A percentile compares a stretch with the other conserved stretches of the same genome.
phyloP scores from a whole-genome alignment of 2,888 invertebrate species.

The Auanema freiburgensis region DNA sequence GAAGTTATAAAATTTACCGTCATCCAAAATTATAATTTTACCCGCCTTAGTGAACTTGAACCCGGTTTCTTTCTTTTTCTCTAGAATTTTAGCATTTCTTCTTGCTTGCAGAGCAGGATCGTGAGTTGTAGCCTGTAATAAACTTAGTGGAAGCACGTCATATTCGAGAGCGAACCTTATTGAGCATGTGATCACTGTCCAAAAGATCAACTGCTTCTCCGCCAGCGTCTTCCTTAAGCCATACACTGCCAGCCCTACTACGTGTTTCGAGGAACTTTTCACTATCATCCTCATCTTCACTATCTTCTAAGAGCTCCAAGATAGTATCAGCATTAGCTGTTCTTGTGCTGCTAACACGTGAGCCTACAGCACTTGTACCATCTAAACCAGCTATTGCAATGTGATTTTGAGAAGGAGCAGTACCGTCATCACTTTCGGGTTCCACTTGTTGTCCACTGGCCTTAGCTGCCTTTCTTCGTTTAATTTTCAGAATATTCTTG shows the following conservation, averaged over 20 bases:
- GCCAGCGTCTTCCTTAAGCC: constrained; percentile 50
- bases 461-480: constrained; percentile 34
- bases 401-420: background rate
- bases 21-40: constrained; percentile 46
- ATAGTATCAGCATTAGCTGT: constrained; percentile 60
- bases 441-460: constrained; percentile 29
- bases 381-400: constrained; percentile 13
- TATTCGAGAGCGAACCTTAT: constrained; percentile 25
- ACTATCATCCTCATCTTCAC: constrained; percentile 32
- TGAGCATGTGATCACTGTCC: constrained; percentile 44
- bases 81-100: constrained; percentile 29
- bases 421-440: constrained; percentile 42
- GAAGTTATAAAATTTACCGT: constrained; percentile 18
- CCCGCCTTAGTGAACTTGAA: constrained; percentile 52
- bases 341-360: constrained; percentile 37
- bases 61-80: constrained; percentile 41
- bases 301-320: constrained; percentile 54
- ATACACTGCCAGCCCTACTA: constrained; percentile 41
- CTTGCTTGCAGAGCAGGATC: constrained; percentile 41
- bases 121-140: constrained; percentile 35
- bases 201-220: constrained; percentile 50
- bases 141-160: background rate
- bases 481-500: constrained; percentile 53
- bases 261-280: constrained; percentile 24
- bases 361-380: constrained; percentile 18